These are phyloP conservation scores for Aphaenogaster rudis DNA, from an alignment of 1,140 invertebrate genomes.

Conservation along the genomic window DNA sequence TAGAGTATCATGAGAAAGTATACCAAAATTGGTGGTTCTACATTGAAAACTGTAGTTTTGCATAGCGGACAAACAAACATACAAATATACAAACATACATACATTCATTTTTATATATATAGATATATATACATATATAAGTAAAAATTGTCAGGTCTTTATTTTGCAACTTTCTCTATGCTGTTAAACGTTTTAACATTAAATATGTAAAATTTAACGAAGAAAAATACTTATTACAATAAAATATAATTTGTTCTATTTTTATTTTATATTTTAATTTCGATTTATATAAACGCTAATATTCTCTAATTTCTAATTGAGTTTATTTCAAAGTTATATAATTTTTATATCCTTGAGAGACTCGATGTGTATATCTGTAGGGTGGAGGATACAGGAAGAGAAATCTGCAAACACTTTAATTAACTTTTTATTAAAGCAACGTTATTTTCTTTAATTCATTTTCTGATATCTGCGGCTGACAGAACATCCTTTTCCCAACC, in stretches of 20 bases:
- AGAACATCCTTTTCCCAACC: background rate
- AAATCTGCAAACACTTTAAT: background rate
- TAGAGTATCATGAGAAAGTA: too few relatives aligned
- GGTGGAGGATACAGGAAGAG: background rate
- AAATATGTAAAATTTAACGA: background rate
- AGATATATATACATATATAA: too few relatives aligned
- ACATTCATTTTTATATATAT: too few relatives aligned
- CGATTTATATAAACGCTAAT: background rate
- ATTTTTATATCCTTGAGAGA: background rate
- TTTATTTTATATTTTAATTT: background rate
- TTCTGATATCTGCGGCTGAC: background rate
- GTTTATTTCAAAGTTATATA: background rate
- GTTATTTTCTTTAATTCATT: slow-evolving; percentile 1
- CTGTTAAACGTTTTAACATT: background rate
- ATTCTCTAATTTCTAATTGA: background rate
- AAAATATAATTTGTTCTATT: background rate
- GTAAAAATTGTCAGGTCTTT: background rate
- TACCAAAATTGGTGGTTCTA: too few relatives aligned
- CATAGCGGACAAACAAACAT: too few relatives aligned
- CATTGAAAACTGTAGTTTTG: too few relatives aligned
- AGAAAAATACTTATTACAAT: background rate
- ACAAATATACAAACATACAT: too few relatives aligned
- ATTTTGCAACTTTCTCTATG: background rate
- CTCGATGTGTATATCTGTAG: background rate
- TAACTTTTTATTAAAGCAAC: background rate